Evolutionary conservation across 2,888 invertebrate genomes (phyloP).

Genomic region (Athrips mouffetella): DNA sequence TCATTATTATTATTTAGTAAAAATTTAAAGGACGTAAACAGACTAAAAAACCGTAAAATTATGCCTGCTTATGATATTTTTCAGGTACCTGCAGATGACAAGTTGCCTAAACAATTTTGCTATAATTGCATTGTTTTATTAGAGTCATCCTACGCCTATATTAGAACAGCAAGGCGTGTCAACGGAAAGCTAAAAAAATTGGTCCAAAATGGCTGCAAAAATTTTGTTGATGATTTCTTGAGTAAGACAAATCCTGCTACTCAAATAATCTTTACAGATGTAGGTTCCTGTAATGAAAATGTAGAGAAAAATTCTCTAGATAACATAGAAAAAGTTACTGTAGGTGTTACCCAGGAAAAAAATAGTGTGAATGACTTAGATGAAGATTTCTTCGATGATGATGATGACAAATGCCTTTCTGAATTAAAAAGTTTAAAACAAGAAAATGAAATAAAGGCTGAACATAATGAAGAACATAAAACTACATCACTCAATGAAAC

Average conservation of each 20-base stretch:
- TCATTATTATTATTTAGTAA: no score
- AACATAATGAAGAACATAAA: background rate
- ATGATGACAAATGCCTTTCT: slow-evolving; percentile 7
- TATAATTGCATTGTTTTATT: slow-evolving; percentile 2
- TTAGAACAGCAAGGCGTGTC: background rate
- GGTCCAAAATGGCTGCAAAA: background rate
- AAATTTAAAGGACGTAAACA: no score
- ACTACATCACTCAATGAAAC: no score
- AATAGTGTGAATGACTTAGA: background rate
- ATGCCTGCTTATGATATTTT: no score
- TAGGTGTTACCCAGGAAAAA: background rate
- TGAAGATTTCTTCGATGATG: slow-evolving; percentile 9
- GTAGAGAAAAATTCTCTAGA: background rate
- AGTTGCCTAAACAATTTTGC: slow-evolving; percentile 10
- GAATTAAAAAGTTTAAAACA: slow-evolving; percentile 1
- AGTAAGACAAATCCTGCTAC: background rate
- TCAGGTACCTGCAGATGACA: slow-evolving; percentile 9
- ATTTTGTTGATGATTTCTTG: background rate
- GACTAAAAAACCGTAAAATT: background rate
- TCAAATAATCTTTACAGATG: slow-evolving; percentile 1
- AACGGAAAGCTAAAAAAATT: slow-evolving; percentile 6
- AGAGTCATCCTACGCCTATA: slow-evolving; percentile 6
- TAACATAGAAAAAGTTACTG: background rate
- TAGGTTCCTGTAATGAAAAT: no score
- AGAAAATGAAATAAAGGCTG: background rate